Conservation (phyloP, 2,113 vertebrate species). For the Bos taurus region ARS-UCD2.0 NC_037338.1:31673501-31674000, state of each 20-base stretch:
- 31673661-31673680: background rate
- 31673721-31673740: background rate
- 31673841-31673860: background rate
- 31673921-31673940: background rate
- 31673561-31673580: background rate
- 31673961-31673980: background rate
- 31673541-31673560: background rate
- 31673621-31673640: background rate
- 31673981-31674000: background rate
- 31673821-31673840: rapidly evolving
- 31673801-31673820: background rate
- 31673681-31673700: background rate
- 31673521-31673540: background rate
- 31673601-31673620: background rate
- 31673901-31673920: background rate
- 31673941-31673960: background rate
- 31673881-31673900: background rate
- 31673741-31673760: background rate
- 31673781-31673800: background rate
- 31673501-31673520: background rate
- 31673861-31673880: background rate
- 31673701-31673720: background rate
- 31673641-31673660: background rate
- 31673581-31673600: background rate
- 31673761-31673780: background rate